phyloP scores from a whole-genome alignment of 2,888 invertebrate genomes.

The Drosophila emarginata region DNA sequence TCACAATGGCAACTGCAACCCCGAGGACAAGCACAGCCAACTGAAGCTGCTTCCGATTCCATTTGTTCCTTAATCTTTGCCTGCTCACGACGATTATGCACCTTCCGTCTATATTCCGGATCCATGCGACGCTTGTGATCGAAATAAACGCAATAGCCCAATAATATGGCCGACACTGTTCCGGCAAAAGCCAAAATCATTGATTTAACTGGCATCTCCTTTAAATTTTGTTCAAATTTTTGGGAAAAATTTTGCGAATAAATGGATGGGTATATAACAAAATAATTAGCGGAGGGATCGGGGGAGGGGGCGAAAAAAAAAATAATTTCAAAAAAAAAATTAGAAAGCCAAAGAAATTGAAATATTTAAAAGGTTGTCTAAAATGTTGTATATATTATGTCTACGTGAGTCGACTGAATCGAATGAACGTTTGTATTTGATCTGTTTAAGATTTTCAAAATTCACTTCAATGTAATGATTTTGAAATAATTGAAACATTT shows the following conservation, averaged over 20 bases:
- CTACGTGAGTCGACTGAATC: too few relatives aligned
- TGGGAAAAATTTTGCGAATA: background rate
- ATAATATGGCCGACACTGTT: constrained; percentile 24
- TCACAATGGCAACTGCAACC: background rate
- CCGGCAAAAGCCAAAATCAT: background rate
- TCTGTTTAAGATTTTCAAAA: too few relatives aligned
- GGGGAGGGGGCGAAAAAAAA: too few relatives aligned
- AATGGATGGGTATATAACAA: too few relatives aligned
- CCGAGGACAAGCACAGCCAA: background rate
- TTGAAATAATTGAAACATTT: too few relatives aligned
- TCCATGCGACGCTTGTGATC: constrained; percentile 47
- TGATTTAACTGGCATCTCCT: constrained; percentile 3
- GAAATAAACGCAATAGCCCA: constrained; percentile 49
- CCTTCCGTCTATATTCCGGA: constrained; percentile 41
- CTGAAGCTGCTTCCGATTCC: background rate
- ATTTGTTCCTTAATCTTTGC: background rate
- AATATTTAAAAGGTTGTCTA: too few relatives aligned
- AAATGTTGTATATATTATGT: too few relatives aligned
- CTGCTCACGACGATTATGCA: constrained; percentile 35
- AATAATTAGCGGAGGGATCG: too few relatives aligned
- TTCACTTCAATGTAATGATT: too few relatives aligned
- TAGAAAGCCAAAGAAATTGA: too few relatives aligned
- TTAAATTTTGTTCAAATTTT: background rate
- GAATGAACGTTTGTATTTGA: too few relatives aligned
- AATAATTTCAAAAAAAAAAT: too few relatives aligned